Conservation (phyloP, 2,113 vertebrate species). For the Himantopus leucocephalus region DNA sequence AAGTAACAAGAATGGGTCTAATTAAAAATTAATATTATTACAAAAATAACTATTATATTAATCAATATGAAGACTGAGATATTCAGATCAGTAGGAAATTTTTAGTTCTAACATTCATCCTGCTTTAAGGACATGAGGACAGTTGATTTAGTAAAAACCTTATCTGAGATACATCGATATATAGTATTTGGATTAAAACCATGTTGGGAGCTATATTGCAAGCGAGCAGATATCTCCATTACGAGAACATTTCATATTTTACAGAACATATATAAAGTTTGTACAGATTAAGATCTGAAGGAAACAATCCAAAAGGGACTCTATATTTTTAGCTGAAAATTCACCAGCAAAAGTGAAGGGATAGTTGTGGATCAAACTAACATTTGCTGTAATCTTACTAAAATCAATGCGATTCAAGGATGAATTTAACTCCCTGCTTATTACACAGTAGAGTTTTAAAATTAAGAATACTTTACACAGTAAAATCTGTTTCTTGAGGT, state of each 20-base stretch:
- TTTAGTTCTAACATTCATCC: conserved; percentile 45
- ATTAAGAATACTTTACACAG: background rate
- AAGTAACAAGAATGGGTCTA: conserved; percentile 4
- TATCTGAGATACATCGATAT: background rate
- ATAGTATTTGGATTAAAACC: background rate
- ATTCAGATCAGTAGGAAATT: conserved; percentile 27
- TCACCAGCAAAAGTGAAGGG: background rate
- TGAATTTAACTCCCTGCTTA: background rate
- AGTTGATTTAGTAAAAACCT: background rate
- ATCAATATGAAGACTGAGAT: conserved; percentile 33
- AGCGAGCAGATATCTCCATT: background rate
- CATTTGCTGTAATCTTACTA: background rate
- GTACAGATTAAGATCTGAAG: background rate
- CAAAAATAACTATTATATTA: conserved; percentile 51
- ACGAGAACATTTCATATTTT: background rate
- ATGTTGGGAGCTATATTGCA: background rate
- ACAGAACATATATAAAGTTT: background rate
- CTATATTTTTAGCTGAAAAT: background rate
- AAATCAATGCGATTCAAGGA: background rate
- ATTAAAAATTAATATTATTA: conserved; percentile 46
- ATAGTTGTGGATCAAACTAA: background rate
- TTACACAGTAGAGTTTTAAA: background rate
- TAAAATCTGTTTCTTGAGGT: background rate
- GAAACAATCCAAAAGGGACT: background rate
- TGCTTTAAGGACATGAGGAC: background rate